Base-by-base conservation (phyloP, 2,888 invertebrate species). In the Labia minor region DNA sequence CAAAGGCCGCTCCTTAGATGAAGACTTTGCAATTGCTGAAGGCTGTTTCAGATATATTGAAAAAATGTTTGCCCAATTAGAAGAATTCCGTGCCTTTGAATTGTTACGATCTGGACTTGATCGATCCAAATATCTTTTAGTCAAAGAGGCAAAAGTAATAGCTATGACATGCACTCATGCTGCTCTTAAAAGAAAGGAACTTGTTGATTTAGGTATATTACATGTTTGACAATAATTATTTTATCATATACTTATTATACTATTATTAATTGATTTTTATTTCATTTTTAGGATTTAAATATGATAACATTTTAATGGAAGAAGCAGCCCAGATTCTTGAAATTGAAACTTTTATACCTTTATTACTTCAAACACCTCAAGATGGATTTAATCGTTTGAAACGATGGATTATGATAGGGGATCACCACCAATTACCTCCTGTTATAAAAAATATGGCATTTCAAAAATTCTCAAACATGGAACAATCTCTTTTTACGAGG, bases 91-190 rank as follows among this genome's bases (percentile, higher is more conserved):
- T 65, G 97, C 99, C 0, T 99, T 99, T 78, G 99, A 99, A 78
- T 80, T 99, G 71, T 80, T 99, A 6, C 84, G 99, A 10, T 95
- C 94, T 64, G 99, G 99, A 0, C 80, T 95, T 64, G 99, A 99
- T 77, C 83, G 99, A 64, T 95, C 97, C 0, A 93, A 96, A 74
- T 99, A 99, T 79, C 81, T 99, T 67, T 81, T 99, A 66, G 97
- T 99, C 0, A 95, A 96, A 76, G 99, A 99, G 77, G 98, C 99
- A 0, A 99, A 98, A 80, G 96, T 99, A 67, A 99, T 99, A 72
- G 99, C 99, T 0, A 99, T 99, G 99, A 99, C 99, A 0, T 99
- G 99, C 80, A 99, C 99, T 0, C 99, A 99, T 78, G 99, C 99
- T 0, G 99, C 99, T 0, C 81, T 99, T 11, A 96, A 98, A 76